Base-by-base conservation (phyloP, 2,888 invertebrate species). In the Oxyteleia sp. region DNA sequence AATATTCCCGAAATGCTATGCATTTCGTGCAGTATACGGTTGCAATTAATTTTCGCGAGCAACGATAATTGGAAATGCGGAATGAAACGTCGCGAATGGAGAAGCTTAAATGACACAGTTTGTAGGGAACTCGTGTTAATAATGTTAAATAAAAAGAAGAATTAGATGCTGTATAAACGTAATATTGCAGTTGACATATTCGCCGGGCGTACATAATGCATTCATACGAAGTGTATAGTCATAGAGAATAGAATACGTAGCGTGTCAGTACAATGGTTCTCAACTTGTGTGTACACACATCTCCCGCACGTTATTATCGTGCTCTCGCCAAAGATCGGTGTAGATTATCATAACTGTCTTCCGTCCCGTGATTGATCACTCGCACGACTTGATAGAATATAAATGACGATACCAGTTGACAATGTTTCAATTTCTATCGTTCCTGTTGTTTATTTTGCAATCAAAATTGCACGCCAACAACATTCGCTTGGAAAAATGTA, bases 181-280 rank as follows among this genome's bases (percentile, higher is more conserved):
- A 88, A 89, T 82, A 85, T 90, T 91, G 92, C 89, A 91, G 90
- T 92, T 92, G 92, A 92, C 92, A 90, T 91, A 91, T 90, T 90
- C 90, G 88, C 86, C 87, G 82, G 86, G 89, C 89, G 90, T 88
- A 87, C 86, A 89, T 91, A 91, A 92, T 90, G 89, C 91, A 91
- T 92, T 90, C 89, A 91, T 92, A 89, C 85, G 78, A 84, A 74
- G 79, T 84, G 86, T 85, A 83, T 76, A 87, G 87, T 87, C 82
- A 83, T 86, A 87, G 86, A 88, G 87, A 79, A 82, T 85, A 86
- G 87, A 87, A 87, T 88, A 88, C 88, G 88, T 88, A 87, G 88
- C 87, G 87, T 86, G 87, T 88, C 86, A 84, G 71, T 61, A 64
- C 90, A 90, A 88, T 69, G 92, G 88, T 85, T 86, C 90, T 91